Evolutionary conservation across 2,797 vertebrate species (phyloP), one percentile per base, ranked within the genome.

Genomic region (Meda fulgida): DNA sequence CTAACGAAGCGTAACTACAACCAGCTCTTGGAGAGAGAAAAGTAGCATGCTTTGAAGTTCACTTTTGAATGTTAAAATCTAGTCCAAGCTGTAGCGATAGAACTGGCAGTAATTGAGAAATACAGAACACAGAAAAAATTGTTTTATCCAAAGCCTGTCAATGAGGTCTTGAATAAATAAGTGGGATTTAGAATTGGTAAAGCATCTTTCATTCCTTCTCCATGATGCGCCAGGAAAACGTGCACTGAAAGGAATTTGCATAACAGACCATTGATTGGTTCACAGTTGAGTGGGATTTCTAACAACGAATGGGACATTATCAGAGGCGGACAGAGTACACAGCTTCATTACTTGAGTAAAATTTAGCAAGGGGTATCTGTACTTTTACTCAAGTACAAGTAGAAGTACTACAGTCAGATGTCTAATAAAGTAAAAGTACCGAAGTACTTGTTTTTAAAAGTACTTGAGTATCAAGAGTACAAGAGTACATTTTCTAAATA

Each of bases 181-280:
- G 86, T 87, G 84, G 77, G 80, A 77, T 38, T 58, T 81, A 40
- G 70, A 81, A 75, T 70, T 66, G 63, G 85, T 89, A 83, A 89
- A 89, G 73, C 58, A 38, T 58, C 29, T 78, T 36, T 83, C 43
- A 70, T 80, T 88, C 84, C 86, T 78, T 86, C 53, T 40, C 75
- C 36, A 76, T 84, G 48, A 5, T 29, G 78, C 63, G 26, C 77
- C 88, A 90, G 88, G 31, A 53, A 86, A 84, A 81, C 84, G 69
- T 71, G 58, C 58, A 53, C 51, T 79, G 67, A 79, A 89, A 81
- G 84, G 70, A 79, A 66, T 88, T 89, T 53, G 63, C 80, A 72
- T 84, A 89, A 85, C 53, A 84, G 85, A 48, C 78, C 80, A 78
- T 91, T 70, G 87, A 91, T 92, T 90, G 92, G 92, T 60, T 91